Conservation (phyloP, 1,140 invertebrate genomes). For the Idris sp. region DNA sequence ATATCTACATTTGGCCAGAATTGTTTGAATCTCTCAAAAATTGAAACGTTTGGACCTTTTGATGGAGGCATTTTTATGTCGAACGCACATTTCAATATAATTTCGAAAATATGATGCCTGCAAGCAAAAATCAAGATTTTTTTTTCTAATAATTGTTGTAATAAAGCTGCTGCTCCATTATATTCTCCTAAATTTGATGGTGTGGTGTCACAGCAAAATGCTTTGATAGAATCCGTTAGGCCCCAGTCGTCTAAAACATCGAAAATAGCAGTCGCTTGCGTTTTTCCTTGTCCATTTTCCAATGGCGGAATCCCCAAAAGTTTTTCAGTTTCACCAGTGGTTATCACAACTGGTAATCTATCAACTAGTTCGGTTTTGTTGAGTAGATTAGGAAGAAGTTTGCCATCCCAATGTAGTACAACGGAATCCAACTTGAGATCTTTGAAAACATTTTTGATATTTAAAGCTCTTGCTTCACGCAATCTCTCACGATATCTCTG, state of each 20-base stretch:
- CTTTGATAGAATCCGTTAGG: background rate
- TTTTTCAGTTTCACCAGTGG: slow-evolving; percentile 9
- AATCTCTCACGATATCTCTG: no score
- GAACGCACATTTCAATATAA: background rate
- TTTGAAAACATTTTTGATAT: no score
- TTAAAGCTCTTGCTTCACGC: no score
- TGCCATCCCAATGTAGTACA: slow-evolving; percentile 9
- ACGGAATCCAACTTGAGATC: background rate
- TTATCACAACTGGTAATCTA: slow-evolving; percentile 12
- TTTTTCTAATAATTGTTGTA: background rate
- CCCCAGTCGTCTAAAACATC: slow-evolving; percentile 10
- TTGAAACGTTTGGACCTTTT: slow-evolving; percentile 2
- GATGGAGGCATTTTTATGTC: background rate
- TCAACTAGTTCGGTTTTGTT: slow-evolving; percentile 7
- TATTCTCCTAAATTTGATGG: background rate
- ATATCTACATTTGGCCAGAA: background rate
- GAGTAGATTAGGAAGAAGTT: slow-evolving; percentile 9
- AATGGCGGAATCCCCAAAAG: slow-evolving; percentile 9
- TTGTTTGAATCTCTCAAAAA: slow-evolving; percentile 6
- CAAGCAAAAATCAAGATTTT: background rate
- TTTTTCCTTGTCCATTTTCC: slow-evolving; percentile 15
- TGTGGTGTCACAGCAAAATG: slow-evolving; percentile 2
- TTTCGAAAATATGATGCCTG: background rate
- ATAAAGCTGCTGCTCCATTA: background rate
- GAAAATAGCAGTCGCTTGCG: slow-evolving; percentile 8